Evolutionary conservation across 2,888 invertebrate genomes (phyloP), one percentile per base, ranked within the genome.

Genomic region (Rhorus exstirpatorius): DNA sequence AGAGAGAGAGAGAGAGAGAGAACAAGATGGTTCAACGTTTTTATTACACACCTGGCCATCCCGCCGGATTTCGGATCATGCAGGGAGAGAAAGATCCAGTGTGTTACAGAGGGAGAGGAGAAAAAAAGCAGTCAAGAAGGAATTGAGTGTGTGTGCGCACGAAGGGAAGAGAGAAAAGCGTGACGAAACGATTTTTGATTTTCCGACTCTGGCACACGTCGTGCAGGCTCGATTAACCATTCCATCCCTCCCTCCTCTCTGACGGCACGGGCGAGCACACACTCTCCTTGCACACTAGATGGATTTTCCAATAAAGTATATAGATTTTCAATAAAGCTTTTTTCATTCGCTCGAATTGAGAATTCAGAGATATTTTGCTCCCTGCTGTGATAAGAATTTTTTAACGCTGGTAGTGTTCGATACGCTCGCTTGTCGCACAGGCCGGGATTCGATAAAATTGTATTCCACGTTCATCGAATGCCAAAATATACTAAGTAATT

Each of bases 41-140:
- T 83, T 83, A 83, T 83, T 83, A 79, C 79, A 76, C 83, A 83
- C 83, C 83, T 80, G 83, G 83, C 77, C 80, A 83, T 74, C 72
- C 55, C 63, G 49, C 38, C 63, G 49, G 79, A 74, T 83, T 83
- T 80, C 68, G 70, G 77, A 26, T 70, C 77, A 55, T 77, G 68
- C 49, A 58, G 61, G 77, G 72, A 60, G 67, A 19, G 63, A 70
- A 71, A 65, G 67, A 65, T 58, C 46, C 19, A 81, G 71, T 44
- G 71, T 38, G 79, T 7, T 3, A 3, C 6, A 84, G 84, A 84
- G 83, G 79, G 46, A 60, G 41, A 24, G 3, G 58, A 75, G 76
- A 46, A 41, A 70, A 67, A 67, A 67, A 19, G 51, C 67, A 51
- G 12, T 38, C n/a, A 38, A 7, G 21, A 68, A 58, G 74, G 61